Conservation (phyloP, 2,888 invertebrate genomes). For the Eilema griseolum region DNA sequence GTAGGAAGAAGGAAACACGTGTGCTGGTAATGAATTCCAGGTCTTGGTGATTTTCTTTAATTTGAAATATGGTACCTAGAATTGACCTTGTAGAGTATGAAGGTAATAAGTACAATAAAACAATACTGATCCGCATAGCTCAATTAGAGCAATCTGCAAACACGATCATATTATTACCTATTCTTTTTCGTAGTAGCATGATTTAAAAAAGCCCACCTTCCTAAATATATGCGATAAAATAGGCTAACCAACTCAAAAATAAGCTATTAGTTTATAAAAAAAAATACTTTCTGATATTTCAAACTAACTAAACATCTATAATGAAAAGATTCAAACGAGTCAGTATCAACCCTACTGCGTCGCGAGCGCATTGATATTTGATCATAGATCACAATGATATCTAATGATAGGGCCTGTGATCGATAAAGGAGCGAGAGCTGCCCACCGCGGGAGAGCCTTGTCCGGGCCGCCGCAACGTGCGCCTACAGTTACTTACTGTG, state of each 20-base stretch:
- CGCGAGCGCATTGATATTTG: constrained; percentile 62
- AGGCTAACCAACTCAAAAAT: background rate
- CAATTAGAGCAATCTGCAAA: no score
- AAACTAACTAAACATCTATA: background rate
- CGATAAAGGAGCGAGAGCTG: constrained; percentile 73
- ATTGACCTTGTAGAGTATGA: no score
- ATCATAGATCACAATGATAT: constrained; percentile 85
- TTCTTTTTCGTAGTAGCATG: background rate
- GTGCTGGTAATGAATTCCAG: no score
- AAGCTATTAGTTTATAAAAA: background rate
- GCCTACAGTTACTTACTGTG: constrained; percentile 22
- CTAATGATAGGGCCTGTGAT: constrained; percentile 83
- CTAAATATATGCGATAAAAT: background rate
- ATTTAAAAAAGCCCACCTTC: background rate
- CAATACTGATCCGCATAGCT: no score
- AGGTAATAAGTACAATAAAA: no score
- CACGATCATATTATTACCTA: background rate
- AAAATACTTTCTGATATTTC: background rate
- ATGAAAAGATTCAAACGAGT: background rate
- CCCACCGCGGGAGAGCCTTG: constrained; percentile 77
- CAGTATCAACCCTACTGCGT: constrained; percentile 56
- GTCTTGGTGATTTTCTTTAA: no score
- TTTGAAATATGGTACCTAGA: no score
- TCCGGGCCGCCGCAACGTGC: constrained; percentile 26
- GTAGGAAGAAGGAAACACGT: no score